phyloP scores from a whole-genome alignment of 2,888 invertebrate genomes.

The Arrhopalites spinosus region DNA sequence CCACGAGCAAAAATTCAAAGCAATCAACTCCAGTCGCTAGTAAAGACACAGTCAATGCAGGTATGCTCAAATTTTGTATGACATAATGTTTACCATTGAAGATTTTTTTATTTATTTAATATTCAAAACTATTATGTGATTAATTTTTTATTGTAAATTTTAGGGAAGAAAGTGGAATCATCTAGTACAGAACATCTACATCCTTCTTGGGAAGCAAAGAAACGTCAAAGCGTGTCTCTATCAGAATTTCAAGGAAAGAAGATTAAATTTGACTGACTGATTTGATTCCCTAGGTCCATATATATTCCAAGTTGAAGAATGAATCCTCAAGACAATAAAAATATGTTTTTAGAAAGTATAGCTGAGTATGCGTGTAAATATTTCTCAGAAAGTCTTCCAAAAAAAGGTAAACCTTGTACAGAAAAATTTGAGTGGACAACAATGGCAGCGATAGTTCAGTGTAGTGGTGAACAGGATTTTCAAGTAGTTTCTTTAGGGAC shows the following conservation, averaged over 20 bases:
- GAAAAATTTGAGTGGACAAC: constrained; percentile 77
- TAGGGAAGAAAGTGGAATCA: too few relatives aligned
- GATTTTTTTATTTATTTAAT: too few relatives aligned
- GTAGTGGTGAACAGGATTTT: constrained; percentile 46
- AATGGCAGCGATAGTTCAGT: constrained; percentile 71
- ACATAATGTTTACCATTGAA: too few relatives aligned
- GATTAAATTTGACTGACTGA: constrained; percentile 48
- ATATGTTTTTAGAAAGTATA: constrained; percentile 58
- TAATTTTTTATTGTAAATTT: too few relatives aligned
- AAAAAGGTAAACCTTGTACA: constrained; percentile 77
- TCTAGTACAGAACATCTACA: constrained; percentile 48
- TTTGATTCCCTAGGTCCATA: not conserved
- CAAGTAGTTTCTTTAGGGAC: constrained; percentile 82
- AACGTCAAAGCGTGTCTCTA: constrained; percentile 44
- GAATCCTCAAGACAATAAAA: too few relatives aligned
- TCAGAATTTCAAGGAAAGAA: constrained; percentile 54
- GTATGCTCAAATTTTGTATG: too few relatives aligned
- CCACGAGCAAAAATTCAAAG: too few relatives aligned
- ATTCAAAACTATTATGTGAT: too few relatives aligned
- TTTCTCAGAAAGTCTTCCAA: constrained; percentile 68
- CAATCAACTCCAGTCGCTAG: too few relatives aligned
- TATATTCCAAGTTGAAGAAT: not conserved
- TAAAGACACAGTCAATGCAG: too few relatives aligned
- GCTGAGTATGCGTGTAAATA: constrained; percentile 67
- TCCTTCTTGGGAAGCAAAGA: constrained; percentile 56